These are phyloP conservation scores for Equus przewalskii DNA, from an alignment of 2,113 vertebrate genomes.

Conservation along the genomic window DNA sequence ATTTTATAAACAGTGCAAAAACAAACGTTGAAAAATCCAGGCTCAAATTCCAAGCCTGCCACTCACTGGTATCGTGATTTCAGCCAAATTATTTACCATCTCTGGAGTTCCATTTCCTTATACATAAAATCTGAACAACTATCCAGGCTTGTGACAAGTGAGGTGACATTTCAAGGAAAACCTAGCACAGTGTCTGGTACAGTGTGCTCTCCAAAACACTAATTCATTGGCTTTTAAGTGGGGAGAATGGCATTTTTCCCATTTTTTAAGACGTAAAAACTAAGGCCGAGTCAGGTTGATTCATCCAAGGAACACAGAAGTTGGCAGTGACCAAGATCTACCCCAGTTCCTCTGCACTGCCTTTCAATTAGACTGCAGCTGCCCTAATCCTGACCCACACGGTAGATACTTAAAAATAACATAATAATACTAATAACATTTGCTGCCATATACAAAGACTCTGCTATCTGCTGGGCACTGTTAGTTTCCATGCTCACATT, in stretches of 20 bases:
- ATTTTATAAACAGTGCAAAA: background rate
- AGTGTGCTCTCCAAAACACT: background rate
- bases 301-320: constrained; percentile 7
- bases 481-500: background rate
- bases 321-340: background rate
- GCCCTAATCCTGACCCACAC: background rate
- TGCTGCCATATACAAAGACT: background rate
- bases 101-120: background rate
- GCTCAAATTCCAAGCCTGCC: background rate
- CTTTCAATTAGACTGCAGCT: background rate
- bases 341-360: background rate
- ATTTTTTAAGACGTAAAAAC: constrained; percentile 40
- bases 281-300: background rate
- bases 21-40: background rate
- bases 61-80: background rate
- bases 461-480: background rate
- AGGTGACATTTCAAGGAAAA: constrained; percentile 39
- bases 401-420: background rate
- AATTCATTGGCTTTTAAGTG: background rate
- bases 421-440: background rate
- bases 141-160: background rate
- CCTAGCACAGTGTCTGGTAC: background rate
- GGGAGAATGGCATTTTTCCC: background rate
- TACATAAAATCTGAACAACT: background rate
- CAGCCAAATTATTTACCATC: background rate